Percentiles rank a stretch among this genome's conserved stretches.
phyloP scores from a whole-genome alignment of 1,140 invertebrate species.

The Hylyphantes graminicola region DNA sequence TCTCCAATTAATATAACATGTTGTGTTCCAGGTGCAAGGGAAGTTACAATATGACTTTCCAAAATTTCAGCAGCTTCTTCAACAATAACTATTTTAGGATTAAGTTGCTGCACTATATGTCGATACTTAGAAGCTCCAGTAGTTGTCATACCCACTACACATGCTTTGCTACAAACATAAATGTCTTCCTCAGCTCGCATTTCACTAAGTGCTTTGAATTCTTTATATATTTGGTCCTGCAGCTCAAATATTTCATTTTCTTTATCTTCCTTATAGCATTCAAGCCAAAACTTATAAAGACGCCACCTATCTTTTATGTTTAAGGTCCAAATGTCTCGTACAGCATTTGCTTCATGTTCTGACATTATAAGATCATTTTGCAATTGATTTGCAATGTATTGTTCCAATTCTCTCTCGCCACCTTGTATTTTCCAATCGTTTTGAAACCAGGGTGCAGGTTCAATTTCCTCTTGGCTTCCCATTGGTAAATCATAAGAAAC shows the following conservation, averaged over 20 bases:
- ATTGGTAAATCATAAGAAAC: not conserved
- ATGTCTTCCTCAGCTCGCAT: constrained; percentile 12
- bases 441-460: not conserved
- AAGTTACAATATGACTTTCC: constrained; percentile 80
- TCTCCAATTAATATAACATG: constrained; percentile 85
- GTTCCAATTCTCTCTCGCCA: not conserved
- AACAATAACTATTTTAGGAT: constrained; percentile 77
- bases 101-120: constrained; percentile 73
- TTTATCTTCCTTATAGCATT: not conserved
- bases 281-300: constrained; percentile 34
- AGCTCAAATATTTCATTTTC: not conserved
- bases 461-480: not conserved
- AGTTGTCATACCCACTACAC: constrained; percentile 80
- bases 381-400: constrained; percentile 11
- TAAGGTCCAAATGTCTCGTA: constrained; percentile 30
- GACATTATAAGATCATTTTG: not conserved
- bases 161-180: not conserved
- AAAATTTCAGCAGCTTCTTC: constrained; percentile 89
- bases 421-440: constrained; percentile 17
- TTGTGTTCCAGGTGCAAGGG: constrained; percentile 77
- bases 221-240: not conserved
- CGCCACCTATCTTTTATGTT: not conserved
- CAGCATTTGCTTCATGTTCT: not conserved
- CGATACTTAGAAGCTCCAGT: constrained; percentile 78
- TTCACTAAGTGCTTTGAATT: constrained; percentile 6